Conservation (phyloP, 2,113 vertebrate species). For the Callionymus lyra region DNA sequence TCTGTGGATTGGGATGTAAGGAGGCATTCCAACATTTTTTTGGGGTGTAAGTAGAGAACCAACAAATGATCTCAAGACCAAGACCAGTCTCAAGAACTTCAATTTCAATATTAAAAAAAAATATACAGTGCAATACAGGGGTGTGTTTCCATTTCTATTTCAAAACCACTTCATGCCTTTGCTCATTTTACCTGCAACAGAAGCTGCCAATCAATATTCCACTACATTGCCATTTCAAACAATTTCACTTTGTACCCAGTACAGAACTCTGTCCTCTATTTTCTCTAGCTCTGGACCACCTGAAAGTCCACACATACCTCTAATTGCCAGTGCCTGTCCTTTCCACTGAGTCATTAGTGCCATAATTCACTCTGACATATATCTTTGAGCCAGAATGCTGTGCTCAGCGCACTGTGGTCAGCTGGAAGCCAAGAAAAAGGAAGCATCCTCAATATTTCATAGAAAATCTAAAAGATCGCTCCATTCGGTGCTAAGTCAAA, state of each 20-base stretch:
- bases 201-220: conserved; percentile 17
- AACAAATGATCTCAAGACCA: too few species aligned
- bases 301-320: conserved; percentile 30
- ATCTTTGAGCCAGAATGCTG: conserved; percentile 47
- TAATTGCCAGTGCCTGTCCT: conserved; percentile 48
- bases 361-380: conserved; percentile 47
- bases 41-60: too few species aligned
- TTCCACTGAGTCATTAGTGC: conserved; percentile 45
- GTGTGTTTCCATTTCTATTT: conserved; percentile 9
- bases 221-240: conserved; percentile 7
- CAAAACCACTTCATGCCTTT: conserved; percentile 8
- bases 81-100: too few species aligned
- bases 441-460: conserved; percentile 5
- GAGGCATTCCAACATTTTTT: too few species aligned
- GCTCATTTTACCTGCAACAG: conserved; percentile 18
- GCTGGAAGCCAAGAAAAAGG: conserved; percentile 16
- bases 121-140: too few species aligned
- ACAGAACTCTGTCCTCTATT: conserved; percentile 8
- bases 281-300: conserved; percentile 8
- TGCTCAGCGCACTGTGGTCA: conserved; percentile 38
- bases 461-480: conserved; percentile 12
- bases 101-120: too few species aligned
- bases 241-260: conserved; percentile 7
- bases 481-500: too few species aligned
- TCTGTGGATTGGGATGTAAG: too few species aligned